Conservation (phyloP, 2,797 vertebrate species). For the Enteromius viviparus region DNA sequence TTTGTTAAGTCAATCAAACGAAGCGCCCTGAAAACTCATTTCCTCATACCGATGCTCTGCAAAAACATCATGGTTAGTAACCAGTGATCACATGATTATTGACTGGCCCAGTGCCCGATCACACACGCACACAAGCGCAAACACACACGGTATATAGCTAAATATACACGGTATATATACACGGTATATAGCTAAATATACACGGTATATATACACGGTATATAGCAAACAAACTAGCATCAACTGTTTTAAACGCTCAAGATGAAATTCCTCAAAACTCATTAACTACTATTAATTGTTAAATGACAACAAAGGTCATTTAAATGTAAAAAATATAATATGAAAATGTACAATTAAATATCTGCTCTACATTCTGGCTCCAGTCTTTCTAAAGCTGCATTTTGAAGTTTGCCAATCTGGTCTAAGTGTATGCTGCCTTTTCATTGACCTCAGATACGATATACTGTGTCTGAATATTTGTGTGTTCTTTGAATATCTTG, state of each 20-base stretch:
- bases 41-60: not conserved
- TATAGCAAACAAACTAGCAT: not conserved
- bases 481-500: conserved; percentile 35
- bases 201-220: too few relatives aligned
- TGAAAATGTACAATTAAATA: not conserved
- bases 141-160: not conserved
- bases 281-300: not conserved
- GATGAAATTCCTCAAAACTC: not conserved
- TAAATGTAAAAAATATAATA: not conserved
- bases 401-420: conserved; percentile 5
- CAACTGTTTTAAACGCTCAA: not conserved
- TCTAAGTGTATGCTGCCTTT: not conserved
- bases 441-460: conserved; percentile 1
- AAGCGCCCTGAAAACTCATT: not conserved
- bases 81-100: not conserved
- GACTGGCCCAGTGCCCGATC: not conserved
- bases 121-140: not conserved
- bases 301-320: not conserved
- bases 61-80: not conserved
- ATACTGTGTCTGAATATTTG: conserved; percentile 1
- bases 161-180: too few relatives aligned
- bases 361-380: not conserved
- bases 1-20: conserved; percentile 27
- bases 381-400: not conserved
- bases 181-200: too few relatives aligned